Base-by-base conservation (phyloP, 2,797 vertebrate genomes). In the Helicolenus hilgendorfi region DNA sequence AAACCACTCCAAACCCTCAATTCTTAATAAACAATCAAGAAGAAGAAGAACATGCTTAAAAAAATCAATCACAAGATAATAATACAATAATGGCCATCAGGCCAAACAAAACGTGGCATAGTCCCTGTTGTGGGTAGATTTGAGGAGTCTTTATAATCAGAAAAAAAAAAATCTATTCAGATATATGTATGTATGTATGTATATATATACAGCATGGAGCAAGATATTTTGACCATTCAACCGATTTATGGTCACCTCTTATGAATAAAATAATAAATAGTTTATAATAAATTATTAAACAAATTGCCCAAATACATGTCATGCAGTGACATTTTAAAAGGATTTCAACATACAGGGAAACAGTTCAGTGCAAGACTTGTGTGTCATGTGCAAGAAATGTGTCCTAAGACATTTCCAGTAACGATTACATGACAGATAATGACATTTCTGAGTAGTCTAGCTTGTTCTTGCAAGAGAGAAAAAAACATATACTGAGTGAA, bases 321-420 rank as follows among this genome's bases (percentile, higher is more conserved):
- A 63, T 31, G 26, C 11, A 35, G 18, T 89, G 85, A 88, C 81
- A 87, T 67, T 83, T 92, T 90, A 82, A 91, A 91, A 89, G 75
- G 77, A 72, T 83, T 81, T 64, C 5, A 73, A 24, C 29, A 79
- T 71, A 11, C 5, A 45, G 7, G n/a, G 33, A 65, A 24, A 36
- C 7, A 41, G 10, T 59, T 20, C 11, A 49, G 49, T 4, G 11
- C 26, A 60, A 26, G 14, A 35, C 59, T 79, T 71, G 3, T 62
- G 3, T 80, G 53, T 72, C 20, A 65, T 58, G 7, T 76, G 26
- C 20, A 20, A 73, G 11, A 35, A 79, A 70, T 49, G 56, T 31
- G 31, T 56, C n/a, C 3, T 26, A 36, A 72, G 14, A 45, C 24
- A 62, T 27, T 62, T 70, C 14, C 59, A 70, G 13, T 13, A 4